Base-by-base conservation (phyloP, 2,113 vertebrate species). In the Anoplopoma fimbria region DNA sequence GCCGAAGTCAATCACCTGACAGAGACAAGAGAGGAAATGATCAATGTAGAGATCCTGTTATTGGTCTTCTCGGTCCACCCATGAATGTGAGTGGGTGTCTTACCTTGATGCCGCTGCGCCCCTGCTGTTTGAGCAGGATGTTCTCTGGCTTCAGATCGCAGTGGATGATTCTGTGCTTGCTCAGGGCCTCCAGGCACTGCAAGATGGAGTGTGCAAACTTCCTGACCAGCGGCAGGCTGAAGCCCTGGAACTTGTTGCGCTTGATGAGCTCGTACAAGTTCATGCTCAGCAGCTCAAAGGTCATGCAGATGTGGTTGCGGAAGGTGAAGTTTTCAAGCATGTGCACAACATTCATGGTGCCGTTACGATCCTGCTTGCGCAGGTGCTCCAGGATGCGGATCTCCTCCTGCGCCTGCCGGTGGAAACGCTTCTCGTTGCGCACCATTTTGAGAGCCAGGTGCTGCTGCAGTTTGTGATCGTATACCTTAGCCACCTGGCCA, bases 211-310 rank as follows among this genome's bases (percentile, higher is more conserved):
- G 97, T 34, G 98, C 97, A 61, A 99, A 99, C 93, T 99, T 99
- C 40, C 98, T 96, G 21, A 99, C 98, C 84, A 99, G 92, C 0
- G 97, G 97, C 84, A 99, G 81, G 23, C 97, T 99, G 90, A 99
- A 99, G 38, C 98, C 98, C 92, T 99, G 98, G 85, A 99, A 99
- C 90, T 99, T 99, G 89, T 99, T 99, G 79, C 97, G 96, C 89
- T 99, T 99, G 78, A 99, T 99, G n/a, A 99, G 96, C 91, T 99
- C 98, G 0, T 99, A 99, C 4, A 99, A 92, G 93, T 99, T 99
- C 95, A 99, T 98, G 92, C 97, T 99, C 74, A 99, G 92, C 87
- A 99, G 92, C 84, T 99, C 98, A 63, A 99, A 99, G 27, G 98
- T 98, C 97, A 99, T 99, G 85, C 98, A 99, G 74, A 99, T 99